These are phyloP conservation scores for Phoxinus dragarum DNA, from an alignment of 2,797 vertebrate genomes.

Conservation along the genomic window DNA sequence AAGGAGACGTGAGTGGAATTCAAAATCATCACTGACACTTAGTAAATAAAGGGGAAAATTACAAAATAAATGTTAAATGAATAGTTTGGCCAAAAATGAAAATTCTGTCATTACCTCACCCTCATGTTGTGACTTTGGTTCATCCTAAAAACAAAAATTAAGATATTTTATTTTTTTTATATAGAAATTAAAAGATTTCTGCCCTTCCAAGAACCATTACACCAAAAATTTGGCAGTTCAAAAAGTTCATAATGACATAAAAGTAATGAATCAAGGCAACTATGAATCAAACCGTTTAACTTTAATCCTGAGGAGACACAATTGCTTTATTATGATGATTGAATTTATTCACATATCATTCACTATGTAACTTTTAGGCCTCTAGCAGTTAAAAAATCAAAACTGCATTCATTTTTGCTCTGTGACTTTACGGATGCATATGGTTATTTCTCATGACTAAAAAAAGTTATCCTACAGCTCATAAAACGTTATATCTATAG, in stretches of 20 bases:
- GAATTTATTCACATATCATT: neutral
- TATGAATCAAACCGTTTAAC: neutral
- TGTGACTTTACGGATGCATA: too few relatives aligned
- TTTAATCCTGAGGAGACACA: neutral
- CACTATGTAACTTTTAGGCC: too few relatives aligned
- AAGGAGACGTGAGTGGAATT: neutral
- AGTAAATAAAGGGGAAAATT: neutral
- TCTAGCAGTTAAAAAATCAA: too few relatives aligned
- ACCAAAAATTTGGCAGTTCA: neutral
- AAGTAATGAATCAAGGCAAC: neutral
- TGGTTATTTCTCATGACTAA: too few relatives aligned
- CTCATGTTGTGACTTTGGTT: neutral
- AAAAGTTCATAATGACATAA: neutral
- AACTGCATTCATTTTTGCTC: too few relatives aligned
- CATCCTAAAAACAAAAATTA: neutral
- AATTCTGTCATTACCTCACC: slow-evolving; percentile 3
- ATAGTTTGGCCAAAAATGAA: neutral
- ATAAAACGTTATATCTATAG: too few relatives aligned
- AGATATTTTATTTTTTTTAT: too few relatives aligned
- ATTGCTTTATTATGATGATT: neutral
- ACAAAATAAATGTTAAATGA: neutral
- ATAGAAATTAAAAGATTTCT: too few relatives aligned
- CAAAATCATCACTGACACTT: neutral
- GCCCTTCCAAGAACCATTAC: neutral
- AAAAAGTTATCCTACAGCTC: too few relatives aligned